phyloP scores from a whole-genome alignment of 2,113 vertebrate genomes.

The Myanophis thanlyinensis region DNA sequence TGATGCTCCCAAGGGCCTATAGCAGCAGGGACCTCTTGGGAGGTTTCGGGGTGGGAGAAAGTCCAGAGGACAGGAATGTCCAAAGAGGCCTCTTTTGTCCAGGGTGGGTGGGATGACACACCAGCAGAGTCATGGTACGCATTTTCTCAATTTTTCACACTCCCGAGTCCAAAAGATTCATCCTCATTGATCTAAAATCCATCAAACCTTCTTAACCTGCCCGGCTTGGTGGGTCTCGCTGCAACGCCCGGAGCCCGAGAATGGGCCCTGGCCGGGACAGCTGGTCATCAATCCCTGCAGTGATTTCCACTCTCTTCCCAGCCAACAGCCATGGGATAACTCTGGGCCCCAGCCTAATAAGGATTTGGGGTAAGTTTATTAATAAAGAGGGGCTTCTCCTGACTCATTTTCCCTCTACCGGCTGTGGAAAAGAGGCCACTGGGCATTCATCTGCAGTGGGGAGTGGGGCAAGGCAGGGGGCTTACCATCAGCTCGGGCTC shows the following conservation, averaged over 20 bases:
- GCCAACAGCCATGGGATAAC: not conserved
- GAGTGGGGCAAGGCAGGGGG: not conserved
- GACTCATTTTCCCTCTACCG: not conserved
- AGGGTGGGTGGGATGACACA: not conserved
- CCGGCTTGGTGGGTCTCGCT: not conserved
- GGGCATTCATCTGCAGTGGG: not conserved
- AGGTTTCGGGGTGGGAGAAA: not conserved
- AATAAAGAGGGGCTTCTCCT: not conserved
- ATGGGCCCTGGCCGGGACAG: not conserved
- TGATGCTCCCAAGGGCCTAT: not conserved
- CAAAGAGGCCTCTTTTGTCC: not conserved
- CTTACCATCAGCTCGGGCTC: constrained; percentile 74
- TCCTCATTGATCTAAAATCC: not conserved
- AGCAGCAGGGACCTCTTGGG: not conserved
- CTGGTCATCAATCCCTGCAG: not conserved
- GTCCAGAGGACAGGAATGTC: not conserved
- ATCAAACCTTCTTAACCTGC: not conserved
- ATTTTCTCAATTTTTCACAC: not conserved
- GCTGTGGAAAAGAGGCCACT: not conserved
- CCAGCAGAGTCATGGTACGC: not conserved
- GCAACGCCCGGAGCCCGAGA: not conserved
- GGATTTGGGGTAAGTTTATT: not conserved
- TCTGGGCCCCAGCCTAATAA: not conserved
- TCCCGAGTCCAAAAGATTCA: not conserved
- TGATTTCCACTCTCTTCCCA: not conserved